A percentile compares a stretch with the other conserved stretches of the same genome.
Conservation (phyloP, 2,888 invertebrate genomes). For the Scaptomyza polygonia region DNA sequence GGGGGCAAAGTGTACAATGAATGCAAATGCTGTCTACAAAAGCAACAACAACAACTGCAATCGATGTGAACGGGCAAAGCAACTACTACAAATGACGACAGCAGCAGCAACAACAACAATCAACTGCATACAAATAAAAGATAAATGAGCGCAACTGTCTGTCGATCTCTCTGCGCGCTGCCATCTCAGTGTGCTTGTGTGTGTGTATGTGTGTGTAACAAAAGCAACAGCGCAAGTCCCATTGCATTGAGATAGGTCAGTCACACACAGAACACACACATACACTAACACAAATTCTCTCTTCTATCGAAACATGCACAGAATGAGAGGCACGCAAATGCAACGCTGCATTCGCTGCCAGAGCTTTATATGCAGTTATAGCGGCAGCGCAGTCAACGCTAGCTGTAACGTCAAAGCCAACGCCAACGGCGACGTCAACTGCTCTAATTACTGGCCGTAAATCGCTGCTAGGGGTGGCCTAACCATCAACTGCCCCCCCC, state of each 20-base stretch:
- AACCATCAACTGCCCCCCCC: background rate
- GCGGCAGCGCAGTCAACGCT: constrained; percentile 39
- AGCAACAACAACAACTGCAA: constrained; percentile 34
- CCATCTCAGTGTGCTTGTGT: constrained; percentile 7
- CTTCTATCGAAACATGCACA: constrained; percentile 23
- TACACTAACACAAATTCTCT: constrained; percentile 17
- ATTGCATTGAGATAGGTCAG: constrained; percentile 82
- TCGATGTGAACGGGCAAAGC: constrained; percentile 49
- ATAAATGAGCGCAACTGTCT: constrained; percentile 68
- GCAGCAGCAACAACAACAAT: constrained; percentile 45
- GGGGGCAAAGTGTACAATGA: constrained; percentile 72
- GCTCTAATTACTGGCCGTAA: constrained; percentile 72
- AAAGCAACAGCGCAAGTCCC: constrained; percentile 70
- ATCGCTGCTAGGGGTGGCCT: constrained; percentile 56
- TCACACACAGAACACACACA: constrained; percentile 65
- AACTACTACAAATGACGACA: constrained; percentile 49
- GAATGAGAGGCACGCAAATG: constrained; percentile 46
- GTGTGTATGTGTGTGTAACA: constrained; percentile 45
- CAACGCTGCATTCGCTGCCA: constrained; percentile 61
- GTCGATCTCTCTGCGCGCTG: constrained; percentile 26
- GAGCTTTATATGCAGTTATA: constrained; percentile 56
- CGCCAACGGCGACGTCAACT: constrained; percentile 51
- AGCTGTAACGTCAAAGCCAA: constrained; percentile 33
- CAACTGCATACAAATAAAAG: constrained; percentile 69
- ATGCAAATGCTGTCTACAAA: constrained; percentile 65